Conservation (phyloP, 2,888 invertebrate species). For the Ectemnius lituratus region DNA sequence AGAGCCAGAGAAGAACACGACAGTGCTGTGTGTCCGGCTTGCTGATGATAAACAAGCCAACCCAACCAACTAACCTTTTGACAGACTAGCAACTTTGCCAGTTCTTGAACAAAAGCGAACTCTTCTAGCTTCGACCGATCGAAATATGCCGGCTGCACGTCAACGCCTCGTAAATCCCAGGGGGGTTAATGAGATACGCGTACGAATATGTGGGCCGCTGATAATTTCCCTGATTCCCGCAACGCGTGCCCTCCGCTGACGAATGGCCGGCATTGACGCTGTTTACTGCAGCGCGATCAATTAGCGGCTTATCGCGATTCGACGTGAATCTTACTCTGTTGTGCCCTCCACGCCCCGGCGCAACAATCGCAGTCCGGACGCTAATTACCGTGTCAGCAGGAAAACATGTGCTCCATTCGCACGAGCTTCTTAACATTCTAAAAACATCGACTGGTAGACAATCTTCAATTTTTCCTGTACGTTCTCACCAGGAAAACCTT, state of each 20-base stretch:
- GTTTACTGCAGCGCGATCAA: slow-evolving; percentile 22
- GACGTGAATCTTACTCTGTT: slow-evolving; percentile 19
- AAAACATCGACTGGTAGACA: not conserved
- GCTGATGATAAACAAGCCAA: slow-evolving; percentile 47
- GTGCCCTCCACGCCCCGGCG: not conserved
- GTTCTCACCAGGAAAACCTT: too few species aligned
- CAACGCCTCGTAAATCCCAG: not conserved
- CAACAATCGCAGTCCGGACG: slow-evolving; percentile 3
- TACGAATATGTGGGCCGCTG: slow-evolving; percentile 7
- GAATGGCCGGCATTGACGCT: slow-evolving; percentile 23
- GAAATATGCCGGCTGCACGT: too few species aligned
- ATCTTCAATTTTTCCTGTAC: too few species aligned
- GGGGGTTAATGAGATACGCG: not conserved
- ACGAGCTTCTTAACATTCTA: slow-evolving; percentile 2
- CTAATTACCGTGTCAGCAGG: slow-evolving; percentile 12
- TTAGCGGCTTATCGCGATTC: slow-evolving; percentile 25
- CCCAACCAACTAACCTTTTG: slow-evolving; percentile 1
- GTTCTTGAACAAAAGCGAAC: too few species aligned
- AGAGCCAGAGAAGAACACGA: not conserved
- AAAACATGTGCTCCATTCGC: not conserved
- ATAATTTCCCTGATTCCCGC: not conserved
- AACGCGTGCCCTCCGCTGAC: slow-evolving; percentile 9
- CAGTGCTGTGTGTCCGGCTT: too few species aligned
- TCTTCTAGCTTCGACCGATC: too few species aligned
- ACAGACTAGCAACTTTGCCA: too few species aligned